These are phyloP conservation scores for Hylaea fasciaria DNA, from an alignment of 2,888 invertebrate genomes.

Conservation along the genomic window DNA sequence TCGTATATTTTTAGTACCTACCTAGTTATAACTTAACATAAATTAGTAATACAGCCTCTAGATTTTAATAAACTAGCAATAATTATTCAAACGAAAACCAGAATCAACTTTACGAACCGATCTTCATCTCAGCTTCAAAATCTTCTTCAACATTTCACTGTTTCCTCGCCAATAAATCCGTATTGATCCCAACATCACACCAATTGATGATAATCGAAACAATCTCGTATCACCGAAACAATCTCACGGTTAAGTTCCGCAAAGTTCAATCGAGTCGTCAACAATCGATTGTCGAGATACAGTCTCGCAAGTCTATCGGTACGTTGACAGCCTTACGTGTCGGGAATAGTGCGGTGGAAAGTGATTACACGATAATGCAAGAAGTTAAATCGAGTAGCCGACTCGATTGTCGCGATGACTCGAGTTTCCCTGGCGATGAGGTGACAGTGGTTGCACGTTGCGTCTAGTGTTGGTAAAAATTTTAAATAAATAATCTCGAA, in stretches of 20 bases:
- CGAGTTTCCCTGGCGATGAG: not conserved
- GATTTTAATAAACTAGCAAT: too few relatives aligned
- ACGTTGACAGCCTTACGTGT: constrained; percentile 50
- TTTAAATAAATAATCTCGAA: too few relatives aligned
- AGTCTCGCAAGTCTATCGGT: constrained; percentile 53
- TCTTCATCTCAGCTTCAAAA: too few relatives aligned
- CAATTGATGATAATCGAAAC: constrained; percentile 45
- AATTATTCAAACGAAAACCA: too few relatives aligned
- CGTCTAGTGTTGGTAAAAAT: not conserved
- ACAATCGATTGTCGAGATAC: constrained; percentile 52
- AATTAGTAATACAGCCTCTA: too few relatives aligned
- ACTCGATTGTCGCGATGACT: constrained; percentile 5
- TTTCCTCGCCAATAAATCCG: not conserved
- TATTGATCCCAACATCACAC: constrained; percentile 26
- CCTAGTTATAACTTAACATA: too few relatives aligned
- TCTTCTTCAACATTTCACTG: not conserved
- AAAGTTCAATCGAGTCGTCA: constrained; percentile 49
- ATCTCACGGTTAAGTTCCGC: constrained; percentile 44
- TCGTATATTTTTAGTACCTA: too few relatives aligned
- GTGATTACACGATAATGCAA: constrained; percentile 47
- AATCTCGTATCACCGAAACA: constrained; percentile 38
- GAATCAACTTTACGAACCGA: too few relatives aligned
- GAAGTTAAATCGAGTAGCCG: constrained; percentile 19
- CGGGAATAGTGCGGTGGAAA: constrained; percentile 45
- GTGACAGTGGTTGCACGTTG: not conserved